Conservation (phyloP, 2,888 invertebrate species). For the Caenorhabditis sp. region DNA sequence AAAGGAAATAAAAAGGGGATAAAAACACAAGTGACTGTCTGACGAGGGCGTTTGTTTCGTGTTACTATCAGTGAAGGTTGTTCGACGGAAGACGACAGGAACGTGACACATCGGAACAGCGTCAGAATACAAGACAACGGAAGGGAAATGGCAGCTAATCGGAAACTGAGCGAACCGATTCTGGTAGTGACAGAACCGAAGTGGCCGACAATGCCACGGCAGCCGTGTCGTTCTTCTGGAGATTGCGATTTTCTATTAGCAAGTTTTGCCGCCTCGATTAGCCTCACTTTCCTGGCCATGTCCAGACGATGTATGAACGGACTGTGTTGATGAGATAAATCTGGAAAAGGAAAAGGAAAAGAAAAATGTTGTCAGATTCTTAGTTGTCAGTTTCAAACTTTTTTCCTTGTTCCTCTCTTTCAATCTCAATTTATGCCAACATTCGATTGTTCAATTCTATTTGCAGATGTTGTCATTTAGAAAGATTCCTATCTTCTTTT, state of each 20-base stretch:
- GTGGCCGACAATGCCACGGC: constrained; percentile 16
- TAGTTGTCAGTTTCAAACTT: no score
- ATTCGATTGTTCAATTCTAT: neutral
- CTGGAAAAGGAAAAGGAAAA: neutral
- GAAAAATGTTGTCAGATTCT: neutral
- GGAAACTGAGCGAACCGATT: constrained; percentile 44
- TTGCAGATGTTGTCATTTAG: neutral
- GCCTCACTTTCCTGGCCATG: constrained; percentile 40
- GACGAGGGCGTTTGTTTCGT: constrained; percentile 5
- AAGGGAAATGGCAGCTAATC: constrained; percentile 45
- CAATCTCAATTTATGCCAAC: neutral
- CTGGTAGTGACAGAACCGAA: constrained; percentile 34
- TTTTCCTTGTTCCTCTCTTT: neutral
- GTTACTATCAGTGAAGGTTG: constrained; percentile 29
- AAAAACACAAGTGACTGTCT: constrained; percentile 26
- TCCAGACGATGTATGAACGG: neutral
- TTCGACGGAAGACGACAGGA: neutral
- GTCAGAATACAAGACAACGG: constrained; percentile 5
- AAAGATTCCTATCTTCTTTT: constrained; percentile 28
- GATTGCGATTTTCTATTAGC: constrained; percentile 53
- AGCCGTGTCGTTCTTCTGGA: constrained; percentile 21
- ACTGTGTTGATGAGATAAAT: constrained; percentile 44
- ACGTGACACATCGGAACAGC: constrained; percentile 5
- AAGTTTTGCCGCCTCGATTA: constrained; percentile 51
- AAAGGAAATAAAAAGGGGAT: neutral